Evolutionary conservation across 92 coral and sea anemone genomes (phyloP).

Genomic region (Porites evermanni): DNA sequence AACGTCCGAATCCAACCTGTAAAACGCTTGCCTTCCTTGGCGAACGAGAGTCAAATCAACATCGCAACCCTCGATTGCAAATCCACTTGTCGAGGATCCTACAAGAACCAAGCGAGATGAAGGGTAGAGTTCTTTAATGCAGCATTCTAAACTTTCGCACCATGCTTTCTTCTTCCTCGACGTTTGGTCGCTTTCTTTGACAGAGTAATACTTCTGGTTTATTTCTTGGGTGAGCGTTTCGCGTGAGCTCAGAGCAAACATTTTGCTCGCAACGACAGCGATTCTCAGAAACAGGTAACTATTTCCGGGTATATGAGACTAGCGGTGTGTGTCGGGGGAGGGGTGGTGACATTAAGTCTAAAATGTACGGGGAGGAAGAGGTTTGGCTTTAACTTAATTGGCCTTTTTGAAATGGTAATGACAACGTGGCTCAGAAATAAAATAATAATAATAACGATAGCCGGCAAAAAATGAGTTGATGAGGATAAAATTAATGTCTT

Average conservation of each 20-base stretch:
- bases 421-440: too few species aligned
- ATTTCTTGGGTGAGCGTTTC: slow-evolving; percentile 34
- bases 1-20: neutral
- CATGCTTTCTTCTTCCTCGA: slow-evolving; percentile 48
- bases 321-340: neutral
- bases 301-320: slow-evolving; percentile 19
- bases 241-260: slow-evolving; percentile 5
- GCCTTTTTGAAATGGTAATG: too few species aligned
- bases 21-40: neutral
- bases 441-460: too few species aligned
- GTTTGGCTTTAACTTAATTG: neutral
- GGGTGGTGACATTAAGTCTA: too few species aligned
- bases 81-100: slow-evolving; percentile 65
- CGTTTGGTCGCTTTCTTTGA: slow-evolving; percentile 43
- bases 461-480: too few species aligned
- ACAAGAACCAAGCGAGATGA: slow-evolving; percentile 46
- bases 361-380: neutral
- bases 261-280: neutral
- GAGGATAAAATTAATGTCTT: too few species aligned
- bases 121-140: slow-evolving; percentile 35
- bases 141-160: slow-evolving; percentile 43
- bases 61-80: slow-evolving; percentile 66
- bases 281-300: neutral
- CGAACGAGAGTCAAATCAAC: slow-evolving; percentile 65
- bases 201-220: slow-evolving; percentile 37